Evolutionary conservation across 2,797 vertebrate species (phyloP).

Genomic region (Rousettus madagascariensis): DNA sequence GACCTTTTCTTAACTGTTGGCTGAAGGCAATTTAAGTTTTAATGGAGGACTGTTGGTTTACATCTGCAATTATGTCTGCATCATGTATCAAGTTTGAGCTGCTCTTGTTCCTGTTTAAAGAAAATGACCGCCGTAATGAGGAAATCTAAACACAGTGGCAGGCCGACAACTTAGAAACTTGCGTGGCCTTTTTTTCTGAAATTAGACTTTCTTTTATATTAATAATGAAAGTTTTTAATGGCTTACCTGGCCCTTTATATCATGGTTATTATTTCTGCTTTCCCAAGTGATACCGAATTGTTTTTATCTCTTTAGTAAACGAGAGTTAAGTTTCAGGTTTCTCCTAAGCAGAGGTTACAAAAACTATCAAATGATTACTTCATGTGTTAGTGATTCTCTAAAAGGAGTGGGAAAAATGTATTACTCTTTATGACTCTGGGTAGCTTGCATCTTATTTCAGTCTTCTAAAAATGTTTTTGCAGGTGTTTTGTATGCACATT

Average conservation of each 20-base stretch:
- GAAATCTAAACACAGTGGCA: not conserved
- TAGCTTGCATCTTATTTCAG: slow-evolving; percentile 53
- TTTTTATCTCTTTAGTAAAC: not conserved
- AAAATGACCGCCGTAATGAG: slow-evolving; percentile 19
- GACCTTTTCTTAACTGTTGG: slow-evolving; percentile 55
- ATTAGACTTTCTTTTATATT: not conserved
- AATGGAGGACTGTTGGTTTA: slow-evolving; percentile 3
- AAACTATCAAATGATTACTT: not conserved
- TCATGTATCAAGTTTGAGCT: not conserved
- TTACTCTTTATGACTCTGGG: slow-evolving; percentile 1
- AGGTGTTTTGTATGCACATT: slow-evolving; percentile 51
- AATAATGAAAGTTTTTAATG: not conserved
- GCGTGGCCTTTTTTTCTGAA: not conserved
- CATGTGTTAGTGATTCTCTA: not conserved
- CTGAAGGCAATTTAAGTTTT: slow-evolving; percentile 55
- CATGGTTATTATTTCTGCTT: not conserved
- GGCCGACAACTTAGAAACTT: not conserved
- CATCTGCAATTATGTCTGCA: slow-evolving; percentile 29
- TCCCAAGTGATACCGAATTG: not conserved
- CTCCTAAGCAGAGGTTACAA: not conserved
- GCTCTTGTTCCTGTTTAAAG: not conserved
- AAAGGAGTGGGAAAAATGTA: slow-evolving; percentile 45
- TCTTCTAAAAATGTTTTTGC: slow-evolving; percentile 61
- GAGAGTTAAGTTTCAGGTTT: slow-evolving; percentile 59
- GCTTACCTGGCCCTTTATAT: not conserved